These are phyloP conservation scores for Heliconius aoede DNA, from an alignment of 2,888 invertebrate species.

Conservation along the genomic window DNA sequence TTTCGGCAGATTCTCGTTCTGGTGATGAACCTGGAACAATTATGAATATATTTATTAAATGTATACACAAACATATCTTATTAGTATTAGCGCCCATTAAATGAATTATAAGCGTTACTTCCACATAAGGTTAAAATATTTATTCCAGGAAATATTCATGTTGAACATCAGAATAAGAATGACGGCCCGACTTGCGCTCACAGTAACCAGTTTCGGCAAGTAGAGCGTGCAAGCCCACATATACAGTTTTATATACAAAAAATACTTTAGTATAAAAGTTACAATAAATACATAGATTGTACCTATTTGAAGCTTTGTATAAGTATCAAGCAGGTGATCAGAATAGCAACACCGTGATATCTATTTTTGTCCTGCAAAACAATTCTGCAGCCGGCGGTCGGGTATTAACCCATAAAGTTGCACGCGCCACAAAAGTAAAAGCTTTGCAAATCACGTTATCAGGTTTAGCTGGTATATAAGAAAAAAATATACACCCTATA, in stretches of 20 bases:
- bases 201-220: slow-evolving; percentile 64
- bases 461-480: neutral
- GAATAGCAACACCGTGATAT: slow-evolving; percentile 43
- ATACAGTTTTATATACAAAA: neutral
- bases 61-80: neutral
- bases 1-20: slow-evolving; percentile 71
- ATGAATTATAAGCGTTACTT: neutral
- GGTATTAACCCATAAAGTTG: slow-evolving; percentile 65
- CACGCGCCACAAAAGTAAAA: slow-evolving; percentile 58
- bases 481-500: neutral
- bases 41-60: slow-evolving; percentile 33
- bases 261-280: neutral
- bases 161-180: slow-evolving; percentile 66
- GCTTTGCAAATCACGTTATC: slow-evolving; percentile 54
- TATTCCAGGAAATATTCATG: slow-evolving; percentile 68
- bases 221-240: slow-evolving; percentile 61
- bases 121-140: slow-evolving; percentile 61
- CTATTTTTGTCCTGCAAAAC: slow-evolving; percentile 52
- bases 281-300: neutral
- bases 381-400: slow-evolving; percentile 65
- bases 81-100: neutral
- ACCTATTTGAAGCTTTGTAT: neutral
- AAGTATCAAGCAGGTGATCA: slow-evolving; percentile 46
- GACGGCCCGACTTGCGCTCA: slow-evolving; percentile 63
- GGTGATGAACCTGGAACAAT: slow-evolving; percentile 75